Evolutionary conservation across 92 coral and sea anemone genomes (phyloP), one percentile per base, ranked within the genome.

Genomic region (Pocillopora meandrina): DNA sequence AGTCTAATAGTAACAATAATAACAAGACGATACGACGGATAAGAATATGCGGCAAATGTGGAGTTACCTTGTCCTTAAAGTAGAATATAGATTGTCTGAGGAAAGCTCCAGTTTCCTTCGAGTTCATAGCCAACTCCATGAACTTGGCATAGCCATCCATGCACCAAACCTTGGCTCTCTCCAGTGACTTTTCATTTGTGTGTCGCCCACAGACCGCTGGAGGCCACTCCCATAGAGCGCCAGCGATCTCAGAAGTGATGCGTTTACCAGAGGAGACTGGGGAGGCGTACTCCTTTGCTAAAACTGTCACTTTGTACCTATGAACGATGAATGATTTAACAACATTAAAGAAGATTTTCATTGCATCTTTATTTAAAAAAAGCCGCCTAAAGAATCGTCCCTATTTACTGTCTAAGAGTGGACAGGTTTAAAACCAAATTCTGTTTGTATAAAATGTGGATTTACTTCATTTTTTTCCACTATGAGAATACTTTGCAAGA

Each of bases 241-340:
- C 86, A 31, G 86, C 86, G 73, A 83, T 83, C 86, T 83, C 86
- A 61, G 86, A 83, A 62, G 86, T 83, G 86, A 83, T 83, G 65
- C 80, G 67, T 83, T 83, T 74, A 18, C 80, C 86, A 31, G 74
- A 60, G 23, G 85, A 58, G 64, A 83, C 86, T 17, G 86, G 86
- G 19, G 86, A 83, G 42, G 86, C 86, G 61, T 61, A 83, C 74
- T 83, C 86, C 19, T 83, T 83, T 10, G 86, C 86, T 26, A 83
- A 52, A 62, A 83, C 86, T 19, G 86, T 83, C 0, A 83, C 86
- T 63, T 83, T 73, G 65, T 83, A 83, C 42, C 61, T 52, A n/a
- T 42, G 60, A 73, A 49, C 52, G 52, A 52, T 17, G 15, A 13
- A 33, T 8, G 10, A 14, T 14, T 13, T 12, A 26, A 68, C 7